Evolutionary conservation across 2,113 vertebrate genomes (phyloP).

Genomic region (Cervus canadensis): DNA sequence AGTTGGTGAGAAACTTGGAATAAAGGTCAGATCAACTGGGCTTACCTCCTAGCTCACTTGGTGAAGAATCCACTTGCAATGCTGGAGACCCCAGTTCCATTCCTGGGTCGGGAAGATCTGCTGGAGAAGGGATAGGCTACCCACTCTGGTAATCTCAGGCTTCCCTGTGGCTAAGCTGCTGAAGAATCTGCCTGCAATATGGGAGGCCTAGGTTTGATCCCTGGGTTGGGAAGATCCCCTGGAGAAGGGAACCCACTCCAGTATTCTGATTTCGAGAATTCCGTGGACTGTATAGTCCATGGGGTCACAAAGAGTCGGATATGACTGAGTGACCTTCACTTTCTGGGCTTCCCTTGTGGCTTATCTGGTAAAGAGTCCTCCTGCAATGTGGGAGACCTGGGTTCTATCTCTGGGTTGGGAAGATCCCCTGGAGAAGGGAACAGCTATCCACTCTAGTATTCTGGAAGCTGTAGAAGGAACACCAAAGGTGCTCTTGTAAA

Average conservation of each 20-base stretch:
- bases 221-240: not conserved
- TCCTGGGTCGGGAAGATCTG: not conserved
- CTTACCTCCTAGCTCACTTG: not conserved
- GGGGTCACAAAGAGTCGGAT: not conserved
- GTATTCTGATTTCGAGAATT: not conserved
- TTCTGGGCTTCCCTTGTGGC: not conserved
- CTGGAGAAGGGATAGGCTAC: not conserved
- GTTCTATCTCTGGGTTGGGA: not conserved
- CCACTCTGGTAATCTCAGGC: not conserved
- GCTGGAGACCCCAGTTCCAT: not conserved
- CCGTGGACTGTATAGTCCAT: not conserved
- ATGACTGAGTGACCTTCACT: not conserved
- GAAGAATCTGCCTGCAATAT: not conserved
- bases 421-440: not conserved
- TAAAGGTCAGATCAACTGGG: not conserved
- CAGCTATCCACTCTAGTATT: not conserved
- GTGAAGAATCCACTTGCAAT: not conserved
- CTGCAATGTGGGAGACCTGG: not conserved
- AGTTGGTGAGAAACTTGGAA: not conserved
- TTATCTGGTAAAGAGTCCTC: not conserved
- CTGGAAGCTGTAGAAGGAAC: not conserved
- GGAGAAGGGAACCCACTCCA: not conserved
- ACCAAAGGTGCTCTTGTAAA: not conserved
- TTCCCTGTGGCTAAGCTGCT: not conserved
- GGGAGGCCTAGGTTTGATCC: not conserved